Evolutionary conservation across 2,113 vertebrate species (phyloP).

Genomic region (Amphilophus citrinellus): DNA sequence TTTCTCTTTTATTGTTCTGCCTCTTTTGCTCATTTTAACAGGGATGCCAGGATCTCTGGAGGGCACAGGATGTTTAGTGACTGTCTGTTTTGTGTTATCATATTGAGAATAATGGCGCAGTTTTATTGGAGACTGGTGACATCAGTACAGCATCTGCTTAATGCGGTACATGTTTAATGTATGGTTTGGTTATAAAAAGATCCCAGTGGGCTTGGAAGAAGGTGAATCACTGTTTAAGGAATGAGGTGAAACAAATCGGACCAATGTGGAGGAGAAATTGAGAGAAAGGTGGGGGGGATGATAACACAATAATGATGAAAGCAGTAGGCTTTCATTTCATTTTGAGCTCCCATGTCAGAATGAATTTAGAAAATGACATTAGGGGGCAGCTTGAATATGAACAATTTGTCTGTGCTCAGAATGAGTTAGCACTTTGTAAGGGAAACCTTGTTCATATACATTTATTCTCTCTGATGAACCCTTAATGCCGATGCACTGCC

Average conservation of each 20-base stretch:
- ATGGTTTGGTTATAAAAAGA: constrained; percentile 61
- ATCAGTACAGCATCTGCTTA: constrained; percentile 50
- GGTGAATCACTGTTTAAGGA: constrained; percentile 70
- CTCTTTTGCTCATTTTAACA: constrained; percentile 32
- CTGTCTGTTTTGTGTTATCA: constrained; percentile 37
- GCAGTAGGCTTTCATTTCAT: constrained; percentile 68
- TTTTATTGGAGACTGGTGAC: constrained; percentile 45
- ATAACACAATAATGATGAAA: constrained; percentile 73
- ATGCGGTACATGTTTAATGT: constrained; percentile 60
- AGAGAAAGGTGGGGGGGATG: constrained; percentile 12
- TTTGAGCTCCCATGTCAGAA: constrained; percentile 61
- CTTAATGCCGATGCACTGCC: constrained; percentile 23
- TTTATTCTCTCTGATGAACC: constrained; percentile 68
- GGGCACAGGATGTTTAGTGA: constrained; percentile 44
- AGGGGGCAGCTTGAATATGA: constrained; percentile 57
- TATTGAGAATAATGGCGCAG: constrained; percentile 29
- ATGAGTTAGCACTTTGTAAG: constrained; percentile 45
- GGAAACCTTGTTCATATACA: constrained; percentile 54
- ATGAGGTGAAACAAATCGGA: constrained; percentile 67
- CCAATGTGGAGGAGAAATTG: constrained; percentile 45
- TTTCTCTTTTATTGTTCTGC: constrained; percentile 30
- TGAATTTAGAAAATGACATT: constrained; percentile 65
- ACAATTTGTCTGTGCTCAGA: constrained; percentile 64
- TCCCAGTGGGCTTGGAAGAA: constrained; percentile 39
- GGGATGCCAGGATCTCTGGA: constrained; percentile 28